A percentile compares a stretch with the other conserved stretches of the same genome.
phyloP scores from a whole-genome alignment of 2,888 invertebrate species.

The Seira musarum region DNA sequence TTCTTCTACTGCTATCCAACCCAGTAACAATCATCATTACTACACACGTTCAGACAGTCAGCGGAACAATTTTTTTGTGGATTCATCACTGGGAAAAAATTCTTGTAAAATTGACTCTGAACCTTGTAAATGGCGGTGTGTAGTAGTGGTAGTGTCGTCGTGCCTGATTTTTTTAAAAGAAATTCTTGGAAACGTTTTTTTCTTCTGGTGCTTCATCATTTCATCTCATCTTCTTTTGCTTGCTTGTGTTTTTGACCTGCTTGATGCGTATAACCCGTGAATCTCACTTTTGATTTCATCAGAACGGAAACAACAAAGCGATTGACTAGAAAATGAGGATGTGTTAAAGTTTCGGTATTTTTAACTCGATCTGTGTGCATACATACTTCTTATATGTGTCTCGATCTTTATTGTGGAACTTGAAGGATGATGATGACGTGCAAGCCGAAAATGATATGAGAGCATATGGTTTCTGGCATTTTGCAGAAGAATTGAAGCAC shows the following conservation, averaged over 20 bases:
- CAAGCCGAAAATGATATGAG: slow-evolving; percentile 13
- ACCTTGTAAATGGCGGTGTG: background rate
- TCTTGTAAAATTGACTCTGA: background rate
- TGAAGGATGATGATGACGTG: slow-evolving; percentile 2
- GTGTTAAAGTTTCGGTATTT: slow-evolving; percentile 52
- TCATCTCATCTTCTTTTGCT: background rate
- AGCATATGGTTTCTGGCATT: slow-evolving; percentile 40
- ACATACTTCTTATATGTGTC: background rate
- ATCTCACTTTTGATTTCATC: slow-evolving; percentile 10
- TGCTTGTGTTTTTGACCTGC: background rate
- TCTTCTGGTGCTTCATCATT: slow-evolving; percentile 8
- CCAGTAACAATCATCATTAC: slow-evolving; percentile 41
- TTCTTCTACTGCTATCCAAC: background rate
- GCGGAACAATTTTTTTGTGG: background rate
- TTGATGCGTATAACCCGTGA: background rate
- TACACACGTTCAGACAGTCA: no score
- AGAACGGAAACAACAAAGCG: slow-evolving; percentile 7
- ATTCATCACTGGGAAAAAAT: slow-evolving; percentile 35
- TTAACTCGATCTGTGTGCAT: slow-evolving; percentile 14
- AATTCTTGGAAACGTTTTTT: slow-evolving; percentile 35
- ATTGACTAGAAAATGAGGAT: slow-evolving; percentile 19
- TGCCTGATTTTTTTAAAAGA: background rate
- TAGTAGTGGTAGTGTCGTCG: background rate
- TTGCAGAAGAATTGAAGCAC: slow-evolving; percentile 19
- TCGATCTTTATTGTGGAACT: slow-evolving; percentile 1